phyloP scores from a whole-genome alignment of 1,140 invertebrate species.

The Lerema accius region DNA sequence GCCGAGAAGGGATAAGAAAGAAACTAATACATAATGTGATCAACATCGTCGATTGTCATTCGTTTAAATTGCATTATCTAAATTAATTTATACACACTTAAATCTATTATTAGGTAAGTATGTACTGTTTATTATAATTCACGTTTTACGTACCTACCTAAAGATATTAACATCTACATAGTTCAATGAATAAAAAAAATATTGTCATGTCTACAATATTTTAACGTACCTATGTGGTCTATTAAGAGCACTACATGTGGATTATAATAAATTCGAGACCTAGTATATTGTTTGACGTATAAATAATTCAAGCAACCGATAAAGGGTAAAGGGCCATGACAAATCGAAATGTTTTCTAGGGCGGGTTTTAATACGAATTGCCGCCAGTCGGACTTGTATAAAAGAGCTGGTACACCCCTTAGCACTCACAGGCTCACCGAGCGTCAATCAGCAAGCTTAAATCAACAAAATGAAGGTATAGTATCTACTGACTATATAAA shows the following conservation, averaged over 20 bases:
- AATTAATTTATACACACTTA: no score
- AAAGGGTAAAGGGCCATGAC: slow-evolving; percentile 58
- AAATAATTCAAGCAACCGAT: slow-evolving; percentile 49
- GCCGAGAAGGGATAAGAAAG: no score
- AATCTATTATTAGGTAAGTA: no score
- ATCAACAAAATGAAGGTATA: slow-evolving; percentile 66
- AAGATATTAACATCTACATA: no score
- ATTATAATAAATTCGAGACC: slow-evolving; percentile 39
- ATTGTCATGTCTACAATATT: slow-evolving; percentile 15
- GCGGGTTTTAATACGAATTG: slow-evolving; percentile 38
- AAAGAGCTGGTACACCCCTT: slow-evolving; percentile 48
- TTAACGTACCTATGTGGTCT: background rate
- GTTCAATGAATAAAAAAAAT: no score
- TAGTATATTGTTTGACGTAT: slow-evolving; percentile 44
- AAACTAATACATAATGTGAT: no score
- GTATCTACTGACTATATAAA: background rate
- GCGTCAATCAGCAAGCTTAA: slow-evolving; percentile 45
- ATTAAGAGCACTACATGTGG: background rate
- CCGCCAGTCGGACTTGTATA: slow-evolving; percentile 51
- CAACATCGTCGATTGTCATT: no score
- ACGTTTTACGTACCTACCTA: no score
- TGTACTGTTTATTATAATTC: no score
- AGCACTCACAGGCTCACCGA: slow-evolving; percentile 48
- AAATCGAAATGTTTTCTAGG: slow-evolving; percentile 48
- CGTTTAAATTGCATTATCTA: no score